Conservation (phyloP, 2,797 vertebrate species). For the Antrozous pallidus region DNA sequence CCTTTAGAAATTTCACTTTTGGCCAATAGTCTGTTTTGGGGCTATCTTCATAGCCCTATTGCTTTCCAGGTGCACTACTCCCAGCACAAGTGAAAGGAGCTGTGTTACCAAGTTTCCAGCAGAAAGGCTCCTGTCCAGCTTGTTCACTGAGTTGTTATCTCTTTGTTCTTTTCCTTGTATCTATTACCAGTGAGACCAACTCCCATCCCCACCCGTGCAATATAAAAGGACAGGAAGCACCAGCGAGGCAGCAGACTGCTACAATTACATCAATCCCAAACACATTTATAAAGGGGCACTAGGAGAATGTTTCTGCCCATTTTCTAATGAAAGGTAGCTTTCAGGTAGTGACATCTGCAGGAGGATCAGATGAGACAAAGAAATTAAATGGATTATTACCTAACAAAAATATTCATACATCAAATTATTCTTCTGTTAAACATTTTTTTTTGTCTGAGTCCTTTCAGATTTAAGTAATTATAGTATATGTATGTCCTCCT, state of each 20-base stretch:
- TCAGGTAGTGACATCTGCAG: background rate
- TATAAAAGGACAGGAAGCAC: background rate
- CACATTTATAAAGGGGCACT: background rate
- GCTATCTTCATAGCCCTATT: background rate
- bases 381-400: constrained; percentile 18
- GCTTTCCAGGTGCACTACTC: background rate
- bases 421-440: background rate
- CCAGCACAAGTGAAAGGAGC: background rate
- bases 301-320: background rate
- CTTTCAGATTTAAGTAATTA: background rate
- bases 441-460: background rate
- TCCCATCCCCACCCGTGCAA: too few relatives aligned
- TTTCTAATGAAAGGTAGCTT: background rate
- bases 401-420: background rate
- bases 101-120: background rate
- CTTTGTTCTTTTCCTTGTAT: background rate
- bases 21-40: background rate
- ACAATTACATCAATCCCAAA: background rate
- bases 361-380: background rate
- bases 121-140: background rate
- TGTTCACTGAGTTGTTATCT: background rate
- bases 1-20: background rate
- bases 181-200: background rate
- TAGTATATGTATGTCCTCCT: background rate
- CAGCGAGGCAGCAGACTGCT: background rate